These are phyloP conservation scores for Poeciliopsis paucimaculata DNA, from an alignment of 2,797 vertebrate species.

Conservation along the genomic window DNA sequence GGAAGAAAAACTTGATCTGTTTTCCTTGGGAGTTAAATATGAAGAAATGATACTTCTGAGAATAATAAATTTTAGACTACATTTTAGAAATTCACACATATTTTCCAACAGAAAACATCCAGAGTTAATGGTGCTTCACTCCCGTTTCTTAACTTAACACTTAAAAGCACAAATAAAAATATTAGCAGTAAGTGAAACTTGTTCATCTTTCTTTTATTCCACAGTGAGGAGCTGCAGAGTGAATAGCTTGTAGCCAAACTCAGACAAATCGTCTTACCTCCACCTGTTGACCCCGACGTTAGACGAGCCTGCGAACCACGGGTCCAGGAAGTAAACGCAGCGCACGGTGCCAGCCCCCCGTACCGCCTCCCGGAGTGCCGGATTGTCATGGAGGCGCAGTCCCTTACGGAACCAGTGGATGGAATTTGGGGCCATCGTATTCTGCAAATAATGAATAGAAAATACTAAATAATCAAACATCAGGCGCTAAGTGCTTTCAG, in stretches of 20 bases:
- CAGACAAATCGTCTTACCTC: conserved; percentile 66
- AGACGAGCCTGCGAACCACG: conserved; percentile 85
- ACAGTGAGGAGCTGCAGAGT: neutral
- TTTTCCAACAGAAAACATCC: neutral
- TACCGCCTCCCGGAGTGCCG: conserved; percentile 77
- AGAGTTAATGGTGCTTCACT: neutral
- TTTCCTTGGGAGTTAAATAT: neutral
- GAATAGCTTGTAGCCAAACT: neutral
- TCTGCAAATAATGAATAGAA: conserved; percentile 31
- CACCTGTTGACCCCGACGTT: conserved; percentile 84
- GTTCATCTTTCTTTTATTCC: neutral
- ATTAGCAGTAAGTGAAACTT: neutral
- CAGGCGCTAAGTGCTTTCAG: neutral
- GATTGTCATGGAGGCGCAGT: conserved; percentile 84
- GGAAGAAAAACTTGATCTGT: neutral
- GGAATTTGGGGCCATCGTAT: conserved; percentile 79
- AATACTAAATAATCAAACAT: neutral
- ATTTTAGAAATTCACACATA: neutral
- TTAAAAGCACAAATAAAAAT: neutral
- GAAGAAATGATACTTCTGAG: neutral
- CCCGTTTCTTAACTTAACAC: neutral
- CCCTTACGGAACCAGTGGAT: conserved; percentile 87
- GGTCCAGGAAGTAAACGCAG: conserved; percentile 85
- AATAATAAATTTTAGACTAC: neutral
- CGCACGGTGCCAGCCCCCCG: conserved; percentile 78